Percentiles rank a stretch among this genome's conserved stretches.
These are phyloP conservation scores for Dreissena polymorpha DNA, from an alignment of 1,140 invertebrate genomes.

Conservation along the genomic window DNA sequence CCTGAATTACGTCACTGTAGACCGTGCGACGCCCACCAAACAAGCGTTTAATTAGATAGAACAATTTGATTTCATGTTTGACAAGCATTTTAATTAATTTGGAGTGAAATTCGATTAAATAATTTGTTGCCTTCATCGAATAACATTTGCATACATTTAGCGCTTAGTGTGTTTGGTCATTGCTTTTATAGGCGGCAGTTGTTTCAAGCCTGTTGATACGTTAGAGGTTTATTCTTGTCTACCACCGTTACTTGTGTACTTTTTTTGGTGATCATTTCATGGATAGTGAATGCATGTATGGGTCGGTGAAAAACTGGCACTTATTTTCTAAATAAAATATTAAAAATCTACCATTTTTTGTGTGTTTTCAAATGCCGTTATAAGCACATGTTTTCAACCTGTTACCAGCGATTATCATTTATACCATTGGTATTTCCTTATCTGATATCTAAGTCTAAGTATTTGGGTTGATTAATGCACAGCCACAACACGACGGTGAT, in stretches of 20 bases:
- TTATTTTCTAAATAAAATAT: conserved; percentile 50
- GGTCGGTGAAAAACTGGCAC: conserved; percentile 27
- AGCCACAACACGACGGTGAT: too few relatives aligned
- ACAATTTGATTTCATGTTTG: neutral
- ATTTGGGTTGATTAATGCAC: too few relatives aligned
- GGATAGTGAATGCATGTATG: conserved; percentile 32
- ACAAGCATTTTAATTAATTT: neutral
- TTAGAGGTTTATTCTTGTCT: conserved; percentile 45
- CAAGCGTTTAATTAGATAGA: conserved; percentile 1
- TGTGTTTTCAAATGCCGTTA: too few relatives aligned
- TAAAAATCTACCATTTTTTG: conserved; percentile 11
- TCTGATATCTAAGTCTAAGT: too few relatives aligned
- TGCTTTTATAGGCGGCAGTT: conserved; percentile 26
- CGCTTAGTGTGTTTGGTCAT: neutral
- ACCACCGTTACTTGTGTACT: conserved; percentile 6
- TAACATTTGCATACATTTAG: neutral
- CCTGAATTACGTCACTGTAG: neutral
- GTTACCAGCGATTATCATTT: too few relatives aligned
- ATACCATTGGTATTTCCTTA: too few relatives aligned
- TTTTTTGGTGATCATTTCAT: conserved; percentile 11
- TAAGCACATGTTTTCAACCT: too few relatives aligned
- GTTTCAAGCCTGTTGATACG: conserved; percentile 7
- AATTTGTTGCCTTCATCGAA: neutral
- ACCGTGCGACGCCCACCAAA: neutral
- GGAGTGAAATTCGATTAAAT: neutral